Percentiles rank a stretch among this genome's conserved stretches.
Evolutionary conservation across 2,797 vertebrate species (phyloP).

Genomic region (Atherinosoma microstoma): DNA sequence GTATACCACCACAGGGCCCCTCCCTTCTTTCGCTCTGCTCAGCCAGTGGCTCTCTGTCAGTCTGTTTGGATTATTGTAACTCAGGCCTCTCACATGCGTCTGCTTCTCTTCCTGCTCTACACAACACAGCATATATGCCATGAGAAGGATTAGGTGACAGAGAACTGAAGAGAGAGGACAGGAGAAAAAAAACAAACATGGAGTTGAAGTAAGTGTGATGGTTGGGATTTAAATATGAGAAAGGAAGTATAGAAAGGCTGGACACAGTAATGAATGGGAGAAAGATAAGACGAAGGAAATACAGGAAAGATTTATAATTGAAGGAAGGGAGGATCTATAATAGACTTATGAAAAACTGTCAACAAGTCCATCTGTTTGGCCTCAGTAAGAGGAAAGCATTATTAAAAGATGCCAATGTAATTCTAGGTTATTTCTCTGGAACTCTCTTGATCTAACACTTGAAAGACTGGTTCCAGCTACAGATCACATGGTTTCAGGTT

Average conservation of each 20-base stretch:
- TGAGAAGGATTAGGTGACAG: conserved; percentile 63
- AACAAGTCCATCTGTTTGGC: background rate
- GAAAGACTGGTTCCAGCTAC: conserved; percentile 45
- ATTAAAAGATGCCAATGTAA: conserved; percentile 21
- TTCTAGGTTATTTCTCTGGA: conserved; percentile 20
- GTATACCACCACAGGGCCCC: conserved; percentile 13
- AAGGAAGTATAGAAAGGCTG: conserved; percentile 23
- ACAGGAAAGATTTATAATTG: background rate
- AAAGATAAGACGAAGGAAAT: background rate
- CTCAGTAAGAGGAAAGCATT: conserved; percentile 14
- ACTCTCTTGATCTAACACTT: conserved; percentile 10
- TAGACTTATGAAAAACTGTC: background rate
- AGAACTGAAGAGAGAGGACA: conserved; percentile 35
- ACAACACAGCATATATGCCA: conserved; percentile 46
- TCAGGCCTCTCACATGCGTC: conserved; percentile 60
- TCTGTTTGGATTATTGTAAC: conserved; percentile 77
- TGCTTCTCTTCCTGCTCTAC: conserved; percentile 33
- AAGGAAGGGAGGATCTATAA: conserved; percentile 1
- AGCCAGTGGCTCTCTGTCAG: conserved; percentile 54
- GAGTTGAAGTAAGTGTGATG: conserved; percentile 73
- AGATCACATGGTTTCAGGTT: conserved; percentile 2
- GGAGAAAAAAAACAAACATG: conserved; percentile 61
- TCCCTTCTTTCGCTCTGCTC: conserved; percentile 17
- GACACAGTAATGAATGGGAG: conserved; percentile 8
- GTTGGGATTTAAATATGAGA: conserved; percentile 26